Evolutionary conservation across 23 tunicate genomes (phyloP).

Genomic region (Halocynthia aurantium): DNA sequence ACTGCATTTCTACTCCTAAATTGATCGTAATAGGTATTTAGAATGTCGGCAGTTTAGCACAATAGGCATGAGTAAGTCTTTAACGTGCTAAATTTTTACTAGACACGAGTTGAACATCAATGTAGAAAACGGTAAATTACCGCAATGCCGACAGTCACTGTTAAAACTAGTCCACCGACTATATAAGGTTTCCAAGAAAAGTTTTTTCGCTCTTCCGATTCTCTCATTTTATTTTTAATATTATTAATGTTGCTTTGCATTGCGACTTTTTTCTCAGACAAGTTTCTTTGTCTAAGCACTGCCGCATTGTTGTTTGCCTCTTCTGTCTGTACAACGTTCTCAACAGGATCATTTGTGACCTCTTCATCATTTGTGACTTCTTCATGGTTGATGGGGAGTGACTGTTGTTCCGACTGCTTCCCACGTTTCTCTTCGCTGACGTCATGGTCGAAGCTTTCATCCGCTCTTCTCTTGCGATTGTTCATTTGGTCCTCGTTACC

Average conservation of each 20-base stretch:
- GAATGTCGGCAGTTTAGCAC: no score
- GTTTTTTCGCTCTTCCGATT: conserved; percentile 19
- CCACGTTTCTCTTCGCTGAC: conserved; percentile 35
- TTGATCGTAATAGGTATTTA: no score
- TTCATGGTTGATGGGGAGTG: background rate
- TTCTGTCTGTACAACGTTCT: background rate
- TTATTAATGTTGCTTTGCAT: conserved; percentile 24
- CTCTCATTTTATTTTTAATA: conserved; percentile 42
- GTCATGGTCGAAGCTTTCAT: conserved; percentile 19
- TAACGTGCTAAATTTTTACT: no score
- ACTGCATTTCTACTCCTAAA: no score
- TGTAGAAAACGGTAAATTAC: conserved; percentile 23
- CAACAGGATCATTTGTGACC: background rate
- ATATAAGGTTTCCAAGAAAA: conserved; percentile 37
- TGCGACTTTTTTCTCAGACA: conserved; percentile 27
- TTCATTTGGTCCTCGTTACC: no score
- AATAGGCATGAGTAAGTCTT: no score
- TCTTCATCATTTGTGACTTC: conserved; percentile 2
- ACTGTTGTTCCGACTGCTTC: conserved; percentile 15
- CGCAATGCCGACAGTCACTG: conserved; percentile 31
- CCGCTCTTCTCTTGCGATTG: conserved; percentile 17
- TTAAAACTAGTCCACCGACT: conserved; percentile 36
- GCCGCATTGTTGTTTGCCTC: conserved; percentile 31
- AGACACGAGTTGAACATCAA: background rate
- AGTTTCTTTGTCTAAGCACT: conserved; percentile 28